phyloP scores from a whole-genome alignment of 2,888 invertebrate genomes.

The Acronicta leporina region DNA sequence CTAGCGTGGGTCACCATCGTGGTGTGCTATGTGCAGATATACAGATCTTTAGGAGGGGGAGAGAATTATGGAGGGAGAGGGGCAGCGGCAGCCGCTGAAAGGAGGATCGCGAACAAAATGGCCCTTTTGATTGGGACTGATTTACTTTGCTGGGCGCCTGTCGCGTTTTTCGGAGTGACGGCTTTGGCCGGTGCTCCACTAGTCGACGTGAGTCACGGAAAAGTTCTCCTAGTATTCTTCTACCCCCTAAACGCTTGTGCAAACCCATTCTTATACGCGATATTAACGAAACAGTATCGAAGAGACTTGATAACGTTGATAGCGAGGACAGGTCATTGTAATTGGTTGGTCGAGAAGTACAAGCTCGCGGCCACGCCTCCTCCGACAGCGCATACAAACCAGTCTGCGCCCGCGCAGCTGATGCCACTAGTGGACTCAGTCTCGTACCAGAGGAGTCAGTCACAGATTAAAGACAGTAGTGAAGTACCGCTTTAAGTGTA shows the following conservation, averaged over 20 bases:
- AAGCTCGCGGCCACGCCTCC: slow-evolving; percentile 82
- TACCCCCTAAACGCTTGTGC: slow-evolving; percentile 97
- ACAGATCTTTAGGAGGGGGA: slow-evolving; percentile 93
- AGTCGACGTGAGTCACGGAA: slow-evolving; percentile 94
- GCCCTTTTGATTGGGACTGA: slow-evolving; percentile 96
- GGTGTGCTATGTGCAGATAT: slow-evolving; percentile 95
- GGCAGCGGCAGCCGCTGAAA: slow-evolving; percentile 91
- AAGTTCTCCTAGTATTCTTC: slow-evolving; percentile 96
- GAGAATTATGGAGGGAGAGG: slow-evolving; percentile 90
- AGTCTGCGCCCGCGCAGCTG: slow-evolving; percentile 74
- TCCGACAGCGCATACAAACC: slow-evolving; percentile 81
- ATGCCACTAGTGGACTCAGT: slow-evolving; percentile 75
- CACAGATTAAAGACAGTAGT: slow-evolving; percentile 77
- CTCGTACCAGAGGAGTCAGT: slow-evolving; percentile 70
- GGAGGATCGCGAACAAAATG: slow-evolving; percentile 96
- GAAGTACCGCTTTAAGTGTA: slow-evolving; percentile 72
- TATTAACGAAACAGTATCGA: slow-evolving; percentile 95
- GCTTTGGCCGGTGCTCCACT: slow-evolving; percentile 95
- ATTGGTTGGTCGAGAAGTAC: slow-evolving; percentile 80
- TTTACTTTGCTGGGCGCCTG: slow-evolving; percentile 95
- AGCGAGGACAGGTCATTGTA: slow-evolving; percentile 89
- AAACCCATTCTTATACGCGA: slow-evolving; percentile 97
- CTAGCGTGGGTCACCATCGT: slow-evolving; percentile 95
- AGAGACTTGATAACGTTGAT: slow-evolving; percentile 92
- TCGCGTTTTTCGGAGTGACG: slow-evolving; percentile 96